A percentile compares a stretch with the other conserved stretches of the same genome.
Evolutionary conservation across 2,888 invertebrate species (phyloP).

Genomic region (Leptarthrus brevirostris): DNA sequence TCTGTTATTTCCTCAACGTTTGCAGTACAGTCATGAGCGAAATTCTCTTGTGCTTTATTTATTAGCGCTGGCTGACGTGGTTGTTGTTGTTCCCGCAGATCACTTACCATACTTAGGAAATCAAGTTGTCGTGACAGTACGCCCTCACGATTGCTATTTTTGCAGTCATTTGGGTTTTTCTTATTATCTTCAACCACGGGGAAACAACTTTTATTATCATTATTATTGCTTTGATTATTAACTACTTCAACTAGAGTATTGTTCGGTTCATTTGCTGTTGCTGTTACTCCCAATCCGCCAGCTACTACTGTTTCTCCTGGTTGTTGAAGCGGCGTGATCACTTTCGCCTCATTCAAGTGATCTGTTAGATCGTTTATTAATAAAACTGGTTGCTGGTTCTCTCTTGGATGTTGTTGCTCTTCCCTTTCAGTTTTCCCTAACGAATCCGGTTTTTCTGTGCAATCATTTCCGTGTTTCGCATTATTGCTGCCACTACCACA

Average conservation of each 20-base stretch:
- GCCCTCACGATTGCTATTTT: conserved; percentile 46
- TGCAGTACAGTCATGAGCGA: conserved; percentile 46
- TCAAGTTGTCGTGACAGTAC: conserved; percentile 45
- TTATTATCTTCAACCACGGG: conserved; percentile 3
- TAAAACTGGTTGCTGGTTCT: conserved; percentile 34
- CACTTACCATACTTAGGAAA: conserved; percentile 24
- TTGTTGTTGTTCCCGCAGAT: conserved; percentile 12
- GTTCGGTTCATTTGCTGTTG: neutral
- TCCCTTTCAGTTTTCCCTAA: conserved; percentile 10
- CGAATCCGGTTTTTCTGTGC: conserved; percentile 6
- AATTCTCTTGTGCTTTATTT: conserved; percentile 6
- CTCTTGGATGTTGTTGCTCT: conserved; percentile 8
- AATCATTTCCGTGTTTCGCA: conserved; percentile 9
- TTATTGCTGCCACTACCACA: neutral
- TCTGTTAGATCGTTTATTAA: conserved; percentile 35
- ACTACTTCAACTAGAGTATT: neutral
- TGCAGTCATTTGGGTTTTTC: conserved; percentile 12
- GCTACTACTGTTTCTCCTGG: neutral
- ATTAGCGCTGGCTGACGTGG: neutral
- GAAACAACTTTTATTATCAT: conserved; percentile 43
- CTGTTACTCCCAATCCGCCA: neutral
- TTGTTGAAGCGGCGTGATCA: conserved; percentile 8
- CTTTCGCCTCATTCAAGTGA: conserved; percentile 40
- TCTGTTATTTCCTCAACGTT: conserved; percentile 58
- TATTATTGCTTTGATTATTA: conserved; percentile 2